A percentile compares a stretch with the other conserved stretches of the same genome.
Evolutionary conservation across 2,113 vertebrate species (phyloP).

Genomic region (Spizaetus ornatus): DNA sequence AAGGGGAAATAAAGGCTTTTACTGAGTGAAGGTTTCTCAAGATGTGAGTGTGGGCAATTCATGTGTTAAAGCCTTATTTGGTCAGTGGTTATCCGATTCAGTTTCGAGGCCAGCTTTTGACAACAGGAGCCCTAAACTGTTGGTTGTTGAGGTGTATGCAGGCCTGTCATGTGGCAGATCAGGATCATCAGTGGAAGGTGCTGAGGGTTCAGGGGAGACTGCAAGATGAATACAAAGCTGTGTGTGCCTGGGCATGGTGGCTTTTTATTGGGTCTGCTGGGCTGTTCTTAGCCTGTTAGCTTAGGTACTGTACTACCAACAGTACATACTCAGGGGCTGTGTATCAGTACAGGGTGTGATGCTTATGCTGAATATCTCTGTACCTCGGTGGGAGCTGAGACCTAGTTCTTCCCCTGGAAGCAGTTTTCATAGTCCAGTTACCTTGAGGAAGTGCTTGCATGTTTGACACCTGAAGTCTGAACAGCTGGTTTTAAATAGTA

Average conservation of each 20-base stretch:
- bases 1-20: not conserved
- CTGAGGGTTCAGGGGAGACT: not conserved
- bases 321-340: not conserved
- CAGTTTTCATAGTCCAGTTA: not conserved
- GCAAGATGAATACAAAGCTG: not conserved
- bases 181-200: not conserved
- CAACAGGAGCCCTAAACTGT: not conserved
- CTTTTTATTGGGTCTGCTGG: not conserved
- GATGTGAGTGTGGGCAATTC: not conserved
- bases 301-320: not conserved
- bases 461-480: not conserved
- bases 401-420: not conserved
- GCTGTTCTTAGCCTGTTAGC: not conserved
- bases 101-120: not conserved
- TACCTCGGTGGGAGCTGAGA: not conserved
- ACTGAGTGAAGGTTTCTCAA: not conserved
- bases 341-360: not conserved
- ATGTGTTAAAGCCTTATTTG: not conserved
- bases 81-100: not conserved
- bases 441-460: not conserved
- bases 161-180: not conserved
- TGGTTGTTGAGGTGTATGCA: not conserved
- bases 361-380: accelerated
- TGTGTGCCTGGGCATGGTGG: not conserved
- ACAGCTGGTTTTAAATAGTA: not conserved